Conservation (phyloP, 2,797 vertebrate species). For the Notolabrus celidotus region DNA sequence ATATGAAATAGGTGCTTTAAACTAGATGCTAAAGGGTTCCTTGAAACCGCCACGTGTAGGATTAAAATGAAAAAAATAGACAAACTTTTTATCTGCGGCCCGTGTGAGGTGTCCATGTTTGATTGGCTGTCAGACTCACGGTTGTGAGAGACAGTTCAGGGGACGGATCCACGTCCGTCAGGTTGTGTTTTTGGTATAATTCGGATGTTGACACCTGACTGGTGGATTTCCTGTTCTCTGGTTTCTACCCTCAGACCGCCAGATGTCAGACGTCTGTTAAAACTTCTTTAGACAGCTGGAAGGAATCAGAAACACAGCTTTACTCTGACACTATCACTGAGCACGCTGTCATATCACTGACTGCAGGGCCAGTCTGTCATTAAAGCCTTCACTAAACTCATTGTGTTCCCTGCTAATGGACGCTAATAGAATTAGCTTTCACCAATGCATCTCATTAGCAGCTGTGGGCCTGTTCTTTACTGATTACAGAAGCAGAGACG, state of each 20-base stretch:
- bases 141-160: too few species aligned
- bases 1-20: too few species aligned
- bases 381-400: constrained; percentile 15
- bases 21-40: too few species aligned
- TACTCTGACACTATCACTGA: background rate
- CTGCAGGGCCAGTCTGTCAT: constrained; percentile 9
- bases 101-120: too few species aligned
- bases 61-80: too few species aligned
- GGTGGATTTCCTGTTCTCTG: background rate
- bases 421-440: constrained; percentile 46
- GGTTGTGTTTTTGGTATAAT: background rate
- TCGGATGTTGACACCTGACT: background rate
- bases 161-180: too few species aligned
- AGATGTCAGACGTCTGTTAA: background rate
- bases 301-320: background rate
- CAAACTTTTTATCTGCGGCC: too few species aligned
- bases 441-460: constrained; percentile 35
- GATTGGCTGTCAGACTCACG: too few species aligned
- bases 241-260: background rate
- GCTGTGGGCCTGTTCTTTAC: constrained; percentile 24
- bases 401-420: constrained; percentile 39
- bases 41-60: too few species aligned
- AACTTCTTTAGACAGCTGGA: background rate
- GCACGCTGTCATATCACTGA: background rate
- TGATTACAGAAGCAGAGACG: constrained; percentile 21